Evolutionary conservation across 2,797 vertebrate species (phyloP).

Genomic region (Sus cebifrons): DNA sequence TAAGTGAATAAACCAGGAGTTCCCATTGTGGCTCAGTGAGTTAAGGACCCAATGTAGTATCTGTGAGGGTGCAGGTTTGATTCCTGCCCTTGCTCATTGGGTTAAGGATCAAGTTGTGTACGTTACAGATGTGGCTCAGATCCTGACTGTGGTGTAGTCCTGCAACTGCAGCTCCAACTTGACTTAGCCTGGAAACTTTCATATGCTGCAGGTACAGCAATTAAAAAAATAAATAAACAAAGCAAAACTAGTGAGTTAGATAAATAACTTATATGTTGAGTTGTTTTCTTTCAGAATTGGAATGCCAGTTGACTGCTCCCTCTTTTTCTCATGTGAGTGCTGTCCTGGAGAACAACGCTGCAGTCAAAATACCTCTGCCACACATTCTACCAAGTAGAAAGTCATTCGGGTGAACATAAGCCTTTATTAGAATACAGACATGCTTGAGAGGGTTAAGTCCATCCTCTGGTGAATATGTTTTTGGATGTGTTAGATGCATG

Average conservation of each 20-base stretch:
- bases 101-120: too few relatives aligned
- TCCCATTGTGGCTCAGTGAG: too few relatives aligned
- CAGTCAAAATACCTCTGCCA: constrained; percentile 31
- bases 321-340: not conserved
- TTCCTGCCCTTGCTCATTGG: too few relatives aligned
- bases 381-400: not conserved
- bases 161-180: too few relatives aligned
- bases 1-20: too few relatives aligned
- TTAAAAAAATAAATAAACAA: not conserved
- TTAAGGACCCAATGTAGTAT: too few relatives aligned
- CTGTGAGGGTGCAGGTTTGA: too few relatives aligned
- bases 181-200: too few relatives aligned
- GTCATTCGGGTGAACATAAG: not conserved
- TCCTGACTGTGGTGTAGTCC: too few relatives aligned
- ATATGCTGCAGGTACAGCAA: too few relatives aligned
- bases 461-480: not conserved
- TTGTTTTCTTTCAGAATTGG: constrained; percentile 13
- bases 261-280: not conserved
- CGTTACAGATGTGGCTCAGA: too few relatives aligned
- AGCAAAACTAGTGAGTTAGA: not conserved
- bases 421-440: constrained; percentile 1
- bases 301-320: not conserved
- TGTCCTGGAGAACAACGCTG: not conserved
- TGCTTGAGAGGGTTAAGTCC: not conserved
- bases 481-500: constrained; percentile 68